phyloP scores from a whole-genome alignment of 2,888 invertebrate genomes.

The Sphinx pinastri region DNA sequence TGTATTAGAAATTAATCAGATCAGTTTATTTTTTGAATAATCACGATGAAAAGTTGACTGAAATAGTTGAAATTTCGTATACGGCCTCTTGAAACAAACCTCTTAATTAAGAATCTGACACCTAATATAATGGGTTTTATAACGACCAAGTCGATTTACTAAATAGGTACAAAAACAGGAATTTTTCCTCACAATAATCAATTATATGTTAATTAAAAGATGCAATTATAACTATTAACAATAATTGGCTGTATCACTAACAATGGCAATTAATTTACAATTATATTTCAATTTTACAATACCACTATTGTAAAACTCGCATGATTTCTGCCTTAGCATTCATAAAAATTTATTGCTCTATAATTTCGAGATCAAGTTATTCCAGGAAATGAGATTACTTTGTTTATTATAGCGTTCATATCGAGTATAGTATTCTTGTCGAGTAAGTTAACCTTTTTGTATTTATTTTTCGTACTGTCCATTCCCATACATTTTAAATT shows the following conservation, averaged over 20 bases:
- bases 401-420: background rate
- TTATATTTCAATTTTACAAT: constrained; percentile 9
- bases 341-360: background rate
- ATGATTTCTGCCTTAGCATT: background rate
- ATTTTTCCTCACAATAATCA: background rate
- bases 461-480: too few relatives aligned
- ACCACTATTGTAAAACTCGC: background rate
- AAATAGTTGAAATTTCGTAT: too few relatives aligned
- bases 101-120: too few relatives aligned
- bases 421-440: too few relatives aligned
- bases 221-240: constrained; percentile 4
- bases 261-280: constrained; percentile 14
- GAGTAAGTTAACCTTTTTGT: too few relatives aligned
- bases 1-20: too few relatives aligned
- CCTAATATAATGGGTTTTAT: too few relatives aligned
- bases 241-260: constrained; percentile 11
- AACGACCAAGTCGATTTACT: background rate
- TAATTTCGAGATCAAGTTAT: background rate
- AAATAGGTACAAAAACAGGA: constrained; percentile 8
- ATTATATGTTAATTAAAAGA: constrained; percentile 16
- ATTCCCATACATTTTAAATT: too few relatives aligned
- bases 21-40: too few relatives aligned
- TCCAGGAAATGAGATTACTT: background rate
- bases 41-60: too few relatives aligned
- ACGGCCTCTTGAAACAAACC: too few relatives aligned